Percentiles rank a stretch among this genome's conserved stretches.
phyloP scores from a whole-genome alignment of 2,113 vertebrate species.

The Nymphicus hollandicus region DNA sequence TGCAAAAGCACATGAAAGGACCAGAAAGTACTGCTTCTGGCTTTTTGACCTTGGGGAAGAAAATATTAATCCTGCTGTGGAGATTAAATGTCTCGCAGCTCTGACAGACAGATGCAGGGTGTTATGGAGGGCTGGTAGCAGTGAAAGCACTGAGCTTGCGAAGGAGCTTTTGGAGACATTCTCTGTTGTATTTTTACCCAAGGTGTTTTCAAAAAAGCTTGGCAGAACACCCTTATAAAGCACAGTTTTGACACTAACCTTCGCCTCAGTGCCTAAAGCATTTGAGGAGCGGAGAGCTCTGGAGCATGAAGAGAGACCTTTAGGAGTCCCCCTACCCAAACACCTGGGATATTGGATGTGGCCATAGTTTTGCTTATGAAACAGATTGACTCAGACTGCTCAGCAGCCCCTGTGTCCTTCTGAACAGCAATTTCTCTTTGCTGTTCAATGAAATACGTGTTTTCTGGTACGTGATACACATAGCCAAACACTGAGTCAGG shows the following conservation, averaged over 20 bases:
- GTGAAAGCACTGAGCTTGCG: not conserved
- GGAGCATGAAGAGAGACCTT: not conserved
- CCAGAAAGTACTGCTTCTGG: not conserved
- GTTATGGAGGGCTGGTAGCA: not conserved
- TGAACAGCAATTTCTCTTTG: not conserved
- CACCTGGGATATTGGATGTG: not conserved
- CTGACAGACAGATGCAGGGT: not conserved
- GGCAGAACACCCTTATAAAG: not conserved
- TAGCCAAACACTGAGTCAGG: not conserved
- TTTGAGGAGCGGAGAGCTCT: not conserved
- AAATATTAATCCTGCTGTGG: not conserved
- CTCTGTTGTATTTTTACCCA: not conserved
- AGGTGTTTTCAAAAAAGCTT: not conserved
- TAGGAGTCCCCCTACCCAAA: not conserved
- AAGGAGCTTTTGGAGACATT: not conserved
- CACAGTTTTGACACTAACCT: not conserved
- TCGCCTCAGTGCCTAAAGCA: not conserved
- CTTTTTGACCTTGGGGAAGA: not conserved
- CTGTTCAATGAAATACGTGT: not conserved
- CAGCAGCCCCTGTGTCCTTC: not conserved
- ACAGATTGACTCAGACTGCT: not conserved
- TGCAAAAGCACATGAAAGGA: not conserved
- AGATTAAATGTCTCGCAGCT: not conserved
- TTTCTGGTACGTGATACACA: not conserved
- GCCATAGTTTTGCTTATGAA: not conserved